These are phyloP conservation scores for Rhadina sibilatrix DNA, from an alignment of 2,113 vertebrate species.

Conservation along the genomic window DNA sequence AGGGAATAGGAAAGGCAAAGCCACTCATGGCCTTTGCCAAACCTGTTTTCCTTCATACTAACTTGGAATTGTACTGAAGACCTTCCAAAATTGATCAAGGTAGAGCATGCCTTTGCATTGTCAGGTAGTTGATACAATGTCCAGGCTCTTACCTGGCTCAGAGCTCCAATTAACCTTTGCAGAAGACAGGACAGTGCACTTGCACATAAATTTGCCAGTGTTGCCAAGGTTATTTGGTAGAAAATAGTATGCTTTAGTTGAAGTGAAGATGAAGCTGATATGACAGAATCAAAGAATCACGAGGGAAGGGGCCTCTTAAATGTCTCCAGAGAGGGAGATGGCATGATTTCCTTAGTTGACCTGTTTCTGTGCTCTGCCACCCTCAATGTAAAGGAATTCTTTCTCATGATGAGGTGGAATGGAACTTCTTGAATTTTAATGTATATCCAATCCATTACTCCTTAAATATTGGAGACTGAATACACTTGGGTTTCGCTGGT, in stretches of 20 bases:
- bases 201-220: not conserved
- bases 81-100: not conserved
- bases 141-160: not conserved
- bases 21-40: not conserved
- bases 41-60: not conserved
- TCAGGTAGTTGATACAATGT: not conserved
- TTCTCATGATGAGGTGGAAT: not conserved
- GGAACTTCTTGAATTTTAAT: not conserved
- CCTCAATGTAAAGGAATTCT: not conserved
- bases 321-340: not conserved
- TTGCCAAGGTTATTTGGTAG: not conserved
- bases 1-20: not conserved
- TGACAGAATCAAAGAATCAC: not conserved
- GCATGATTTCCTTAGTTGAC: not conserved
- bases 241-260: not conserved
- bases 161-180: not conserved
- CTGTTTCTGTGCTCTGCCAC: not conserved
- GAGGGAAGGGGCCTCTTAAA: not conserved
- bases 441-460: not conserved
- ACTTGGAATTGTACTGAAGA: not conserved
- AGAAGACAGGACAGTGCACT: not conserved
- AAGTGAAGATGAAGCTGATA: not conserved
- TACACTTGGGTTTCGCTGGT: not conserved
- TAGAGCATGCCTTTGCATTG: not conserved
- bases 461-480: not conserved